phyloP scores from a whole-genome alignment of 2,888 invertebrate genomes.

The Elmis aenea region DNA sequence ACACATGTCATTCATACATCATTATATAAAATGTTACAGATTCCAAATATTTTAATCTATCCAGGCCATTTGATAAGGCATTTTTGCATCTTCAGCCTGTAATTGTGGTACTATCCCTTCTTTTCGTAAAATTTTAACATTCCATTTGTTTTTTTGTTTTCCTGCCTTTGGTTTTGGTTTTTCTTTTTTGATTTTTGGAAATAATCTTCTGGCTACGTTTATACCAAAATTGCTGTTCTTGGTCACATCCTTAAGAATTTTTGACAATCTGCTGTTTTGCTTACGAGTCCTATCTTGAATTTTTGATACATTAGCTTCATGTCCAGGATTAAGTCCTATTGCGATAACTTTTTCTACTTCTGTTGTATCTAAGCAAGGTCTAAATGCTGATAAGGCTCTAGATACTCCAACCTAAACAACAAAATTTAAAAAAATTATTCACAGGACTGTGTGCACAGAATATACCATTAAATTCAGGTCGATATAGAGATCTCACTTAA shows the following conservation, averaged over 20 bases:
- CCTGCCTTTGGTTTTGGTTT: conserved; percentile 20
- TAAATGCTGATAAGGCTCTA: conserved; percentile 67
- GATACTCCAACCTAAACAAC: conserved; percentile 56
- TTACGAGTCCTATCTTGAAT: conserved; percentile 38
- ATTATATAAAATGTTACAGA: no score
- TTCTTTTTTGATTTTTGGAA: conserved; percentile 27
- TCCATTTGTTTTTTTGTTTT: no score
- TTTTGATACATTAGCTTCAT: conserved; percentile 50
- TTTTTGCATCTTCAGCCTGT: neutral
- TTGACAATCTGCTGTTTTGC: conserved; percentile 36
- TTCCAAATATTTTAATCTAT: conserved; percentile 24
- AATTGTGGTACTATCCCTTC: conserved; percentile 1
- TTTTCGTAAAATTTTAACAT: neutral
- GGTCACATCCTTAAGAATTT: conserved; percentile 37
- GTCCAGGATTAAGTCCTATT: conserved; percentile 69
- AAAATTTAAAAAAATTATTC: neutral
- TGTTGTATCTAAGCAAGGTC: conserved; percentile 52
- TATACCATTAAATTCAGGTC: no score
- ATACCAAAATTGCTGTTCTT: conserved; percentile 41
- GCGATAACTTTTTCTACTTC: conserved; percentile 37
- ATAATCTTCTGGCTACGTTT: conserved; percentile 34
- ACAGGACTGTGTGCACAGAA: no score
- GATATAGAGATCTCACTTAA: no score
- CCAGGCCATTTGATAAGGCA: conserved; percentile 20
- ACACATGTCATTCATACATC: no score